phyloP scores from a whole-genome alignment of 2,797 vertebrate genomes.

The Rhyacichthys aspro region DNA sequence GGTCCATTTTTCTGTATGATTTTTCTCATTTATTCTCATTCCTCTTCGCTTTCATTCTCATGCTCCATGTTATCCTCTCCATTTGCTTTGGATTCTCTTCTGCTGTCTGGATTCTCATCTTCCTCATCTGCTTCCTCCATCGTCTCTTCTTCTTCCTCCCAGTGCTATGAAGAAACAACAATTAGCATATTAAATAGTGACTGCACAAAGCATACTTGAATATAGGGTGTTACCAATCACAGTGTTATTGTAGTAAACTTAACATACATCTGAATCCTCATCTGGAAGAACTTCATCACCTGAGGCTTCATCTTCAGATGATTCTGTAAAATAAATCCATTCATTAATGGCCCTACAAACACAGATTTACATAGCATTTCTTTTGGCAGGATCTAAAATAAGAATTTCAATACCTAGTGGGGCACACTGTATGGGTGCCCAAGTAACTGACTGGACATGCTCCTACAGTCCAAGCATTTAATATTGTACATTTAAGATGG shows the following conservation, averaged over 20 bases:
- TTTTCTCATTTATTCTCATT: slow-evolving; percentile 74
- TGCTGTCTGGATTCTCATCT: slow-evolving; percentile 61
- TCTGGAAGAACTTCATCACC: slow-evolving; percentile 88
- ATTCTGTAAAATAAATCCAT: slow-evolving; percentile 79
- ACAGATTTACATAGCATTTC: too few species aligned
- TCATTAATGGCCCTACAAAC: slow-evolving; percentile 2
- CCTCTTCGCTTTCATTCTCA: slow-evolving; percentile 95
- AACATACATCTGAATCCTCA: slow-evolving; percentile 92
- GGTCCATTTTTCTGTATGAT: slow-evolving; percentile 59
- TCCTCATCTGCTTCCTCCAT: slow-evolving; percentile 60
- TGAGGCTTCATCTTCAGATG: slow-evolving; percentile 89
- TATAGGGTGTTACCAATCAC: background rate
- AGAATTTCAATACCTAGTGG: too few species aligned
- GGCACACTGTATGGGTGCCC: too few species aligned
- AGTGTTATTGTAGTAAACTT: background rate
- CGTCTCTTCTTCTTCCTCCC: slow-evolving; percentile 90
- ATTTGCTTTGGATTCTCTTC: slow-evolving; percentile 89
- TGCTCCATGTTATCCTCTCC: slow-evolving; percentile 95
- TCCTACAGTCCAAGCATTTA: too few species aligned
- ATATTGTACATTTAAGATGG: too few species aligned
- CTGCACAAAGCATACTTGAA: background rate
- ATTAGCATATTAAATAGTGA: background rate
- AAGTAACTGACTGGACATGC: too few species aligned
- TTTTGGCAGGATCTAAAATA: too few species aligned
- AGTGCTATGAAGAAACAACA: slow-evolving; percentile 76